Evolutionary conservation across 2,888 invertebrate species (phyloP).

Genomic region (Hirudinaria manillensis): DNA sequence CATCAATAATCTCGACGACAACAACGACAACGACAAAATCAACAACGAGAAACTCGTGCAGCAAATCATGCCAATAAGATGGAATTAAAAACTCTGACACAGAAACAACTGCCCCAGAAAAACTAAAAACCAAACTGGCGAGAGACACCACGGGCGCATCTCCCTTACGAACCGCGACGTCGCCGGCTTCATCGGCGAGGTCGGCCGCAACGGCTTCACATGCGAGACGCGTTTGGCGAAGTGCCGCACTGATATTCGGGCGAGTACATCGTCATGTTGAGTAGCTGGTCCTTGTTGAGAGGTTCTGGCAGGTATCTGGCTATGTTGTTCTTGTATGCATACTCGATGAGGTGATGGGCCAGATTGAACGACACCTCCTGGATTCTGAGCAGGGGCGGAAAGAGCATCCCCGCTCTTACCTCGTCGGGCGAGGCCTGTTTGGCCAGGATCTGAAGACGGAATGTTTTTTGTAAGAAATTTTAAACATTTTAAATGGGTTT

Average conservation of each 20-base stretch:
- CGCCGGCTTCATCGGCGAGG: not conserved
- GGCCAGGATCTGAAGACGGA: conserved; percentile 60
- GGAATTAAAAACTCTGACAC: not conserved
- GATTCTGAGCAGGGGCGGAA: conserved; percentile 78
- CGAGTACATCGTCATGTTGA: conserved; percentile 46
- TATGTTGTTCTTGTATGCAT: conserved; percentile 63
- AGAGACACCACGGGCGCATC: not conserved
- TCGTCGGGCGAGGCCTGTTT: conserved; percentile 73
- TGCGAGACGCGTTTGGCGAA: not conserved
- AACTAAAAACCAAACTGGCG: not conserved
- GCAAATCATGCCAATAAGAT: no score
- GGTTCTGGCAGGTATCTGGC: conserved; percentile 58
- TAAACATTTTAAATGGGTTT: not conserved
- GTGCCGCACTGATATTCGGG: conserved; percentile 53
- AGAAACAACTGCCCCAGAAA: not conserved
- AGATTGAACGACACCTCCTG: conserved; percentile 79
- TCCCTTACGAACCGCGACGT: not conserved
- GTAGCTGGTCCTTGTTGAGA: conserved; percentile 55
- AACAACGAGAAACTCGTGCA: no score
- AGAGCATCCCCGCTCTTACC: conserved; percentile 75
- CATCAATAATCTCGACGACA: no score
- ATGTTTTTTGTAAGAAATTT: not conserved
- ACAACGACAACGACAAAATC: no score
- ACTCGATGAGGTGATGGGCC: conserved; percentile 71
- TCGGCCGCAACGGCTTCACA: not conserved